Conservation (phyloP, 2,797 vertebrate species). For the Harpagifer antarcticus region DNA sequence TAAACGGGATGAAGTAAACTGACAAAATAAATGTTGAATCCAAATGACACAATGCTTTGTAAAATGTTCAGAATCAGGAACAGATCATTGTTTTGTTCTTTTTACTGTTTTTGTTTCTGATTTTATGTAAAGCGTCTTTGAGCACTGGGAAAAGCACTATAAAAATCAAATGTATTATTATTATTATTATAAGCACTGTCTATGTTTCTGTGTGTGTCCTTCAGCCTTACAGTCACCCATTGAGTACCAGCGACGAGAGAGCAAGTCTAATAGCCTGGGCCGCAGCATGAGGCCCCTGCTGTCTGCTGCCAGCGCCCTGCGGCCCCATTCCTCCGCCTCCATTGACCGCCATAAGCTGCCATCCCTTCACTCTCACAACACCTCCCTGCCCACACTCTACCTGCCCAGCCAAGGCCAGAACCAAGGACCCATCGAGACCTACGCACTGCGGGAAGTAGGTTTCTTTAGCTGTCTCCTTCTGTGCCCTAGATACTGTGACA, state of each 20-base stretch:
- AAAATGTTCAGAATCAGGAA: neutral
- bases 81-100: neutral
- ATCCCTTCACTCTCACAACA: conserved; percentile 88
- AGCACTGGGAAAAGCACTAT: no score
- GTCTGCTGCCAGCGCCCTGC: conserved; percentile 78
- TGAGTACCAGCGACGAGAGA: conserved; percentile 94
- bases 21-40: conserved; percentile 1
- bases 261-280: conserved; percentile 94
- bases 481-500: neutral
- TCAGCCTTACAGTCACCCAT: conserved; percentile 95
- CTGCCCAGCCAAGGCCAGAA: conserved; percentile 84
- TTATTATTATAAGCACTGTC: neutral
- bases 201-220: conserved; percentile 42
- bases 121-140: no score
- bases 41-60: neutral
- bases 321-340: conserved; percentile 90
- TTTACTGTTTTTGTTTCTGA: no score
- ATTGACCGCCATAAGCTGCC: conserved; percentile 88
- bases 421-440: conserved; percentile 72
- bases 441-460: conserved; percentile 75
- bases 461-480: conserved; percentile 10
- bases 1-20: neutral
- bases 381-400: conserved; percentile 90
- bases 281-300: conserved; percentile 86
- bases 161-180: no score